Base-by-base conservation (phyloP, 2,888 invertebrate genomes). In the Strigamia crassipes region DNA sequence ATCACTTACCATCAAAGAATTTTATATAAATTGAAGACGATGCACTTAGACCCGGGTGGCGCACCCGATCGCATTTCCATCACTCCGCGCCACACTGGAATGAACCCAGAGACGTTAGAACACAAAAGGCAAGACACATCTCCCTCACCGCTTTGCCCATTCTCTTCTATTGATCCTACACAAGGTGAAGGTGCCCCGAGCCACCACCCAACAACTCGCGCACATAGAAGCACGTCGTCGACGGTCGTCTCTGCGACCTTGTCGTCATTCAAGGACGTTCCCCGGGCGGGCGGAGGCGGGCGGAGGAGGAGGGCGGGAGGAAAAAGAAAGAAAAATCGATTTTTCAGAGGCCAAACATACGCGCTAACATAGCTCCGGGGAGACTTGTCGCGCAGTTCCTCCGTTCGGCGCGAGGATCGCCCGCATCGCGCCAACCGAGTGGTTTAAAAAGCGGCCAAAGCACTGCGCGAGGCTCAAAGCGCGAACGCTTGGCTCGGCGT, bases 181-280 rank as follows among this genome's bases (percentile, higher is more conserved):
- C 73, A 27, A 73, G 73, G 73, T 73, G 73, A 73, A 73, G 73
- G 73, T 73, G 73, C 73, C 73, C 73, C 31, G 73, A 73, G 73
- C 73, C 56, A 73, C 73, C 73, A 73, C 73, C 73, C 73, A 31
- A 73, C 27, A 73, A 31, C 56, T 73, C 13, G 73, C 73, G 5
- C 73, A 66, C 61, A 56, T 18, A 56, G 21, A 18, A 18, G 56
- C 56, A 56, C 73, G 73, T 73, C 23, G 12, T 73, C 73, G 73
- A 73, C n/a, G 27, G 73, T 73, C 23, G 12, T 73, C 73, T 5
- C 23, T 27, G 73, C 73, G 73, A 73, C 73, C 80, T 80, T 51
- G 42, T 46, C 80, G 80, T 80, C 80, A 80, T 80, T 80, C 80
- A 80, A 80, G 80, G 80, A 80, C 80, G 51, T 80, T 80, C 80